A percentile compares a stretch with the other conserved stretches of the same genome.
Evolutionary conservation across 2,113 vertebrate genomes (phyloP).

Genomic region (Amazona vittata): DNA sequence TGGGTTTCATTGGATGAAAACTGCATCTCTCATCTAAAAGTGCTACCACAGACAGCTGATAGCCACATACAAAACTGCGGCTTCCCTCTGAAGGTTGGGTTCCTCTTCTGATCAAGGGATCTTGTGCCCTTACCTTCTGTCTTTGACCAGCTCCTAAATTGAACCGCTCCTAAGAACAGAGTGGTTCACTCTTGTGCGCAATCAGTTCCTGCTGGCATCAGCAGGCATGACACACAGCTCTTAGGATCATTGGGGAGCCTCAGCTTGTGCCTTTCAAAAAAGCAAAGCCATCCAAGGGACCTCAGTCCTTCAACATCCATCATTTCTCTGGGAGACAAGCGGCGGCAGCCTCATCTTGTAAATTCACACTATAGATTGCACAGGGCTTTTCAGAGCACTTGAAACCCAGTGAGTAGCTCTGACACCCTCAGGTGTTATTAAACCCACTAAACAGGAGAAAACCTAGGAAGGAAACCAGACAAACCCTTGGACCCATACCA

Average conservation of each 20-base stretch:
- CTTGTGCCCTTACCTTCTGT: not conserved
- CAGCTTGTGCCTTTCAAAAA: not conserved
- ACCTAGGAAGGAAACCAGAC: constrained; percentile 36
- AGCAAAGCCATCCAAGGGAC: not conserved
- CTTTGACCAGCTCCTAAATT: not conserved
- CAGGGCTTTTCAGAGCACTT: not conserved
- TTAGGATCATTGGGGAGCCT: not conserved
- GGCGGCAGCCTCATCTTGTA: not conserved
- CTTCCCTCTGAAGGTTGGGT: not conserved
- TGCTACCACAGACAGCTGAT: rapidly evolving
- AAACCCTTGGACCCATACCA: constrained; percentile 12
- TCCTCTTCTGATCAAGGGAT: not conserved
- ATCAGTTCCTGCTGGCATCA: not conserved
- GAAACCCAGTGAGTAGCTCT: not conserved
- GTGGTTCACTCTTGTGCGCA: not conserved
- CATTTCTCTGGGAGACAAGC: not conserved
- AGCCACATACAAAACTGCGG: not conserved
- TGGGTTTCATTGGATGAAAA: not conserved
- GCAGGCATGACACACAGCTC: rapidly evolving
- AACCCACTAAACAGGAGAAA: constrained; percentile 38
- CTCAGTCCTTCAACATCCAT: not conserved
- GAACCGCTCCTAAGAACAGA: not conserved
- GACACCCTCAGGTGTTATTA: constrained; percentile 61
- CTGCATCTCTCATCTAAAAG: not conserved
- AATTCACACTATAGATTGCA: not conserved